Evolutionary conservation across 2,797 vertebrate genomes (phyloP).

Genomic region (Notamacropus eugenii): DNA sequence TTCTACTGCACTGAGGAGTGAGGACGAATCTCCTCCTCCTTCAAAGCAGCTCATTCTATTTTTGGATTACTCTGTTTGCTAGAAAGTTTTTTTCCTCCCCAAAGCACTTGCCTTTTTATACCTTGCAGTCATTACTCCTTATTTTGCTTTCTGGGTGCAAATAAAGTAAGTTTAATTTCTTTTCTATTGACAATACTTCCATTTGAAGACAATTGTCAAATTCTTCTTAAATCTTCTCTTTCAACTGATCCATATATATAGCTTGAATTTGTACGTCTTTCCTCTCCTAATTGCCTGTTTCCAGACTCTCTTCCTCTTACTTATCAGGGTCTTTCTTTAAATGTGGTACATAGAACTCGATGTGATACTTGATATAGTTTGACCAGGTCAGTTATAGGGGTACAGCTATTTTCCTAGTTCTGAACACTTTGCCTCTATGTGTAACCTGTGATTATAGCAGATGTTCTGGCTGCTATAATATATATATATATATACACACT

Average conservation of each 20-base stretch:
- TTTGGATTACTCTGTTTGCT: neutral
- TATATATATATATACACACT: too few relatives aligned
- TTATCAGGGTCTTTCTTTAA: neutral
- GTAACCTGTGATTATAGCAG: neutral
- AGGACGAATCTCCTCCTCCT: neutral
- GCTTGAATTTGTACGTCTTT: neutral
- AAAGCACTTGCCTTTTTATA: neutral
- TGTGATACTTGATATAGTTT: neutral
- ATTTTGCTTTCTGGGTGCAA: neutral
- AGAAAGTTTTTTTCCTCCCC: neutral
- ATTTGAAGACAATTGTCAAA: neutral
- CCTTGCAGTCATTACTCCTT: neutral
- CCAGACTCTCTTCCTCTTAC: neutral
- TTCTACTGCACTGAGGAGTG: neutral
- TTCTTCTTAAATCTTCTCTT: neutral
- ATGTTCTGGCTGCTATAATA: neutral
- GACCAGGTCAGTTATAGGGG: neutral
- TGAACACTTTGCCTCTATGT: neutral
- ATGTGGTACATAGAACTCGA: neutral
- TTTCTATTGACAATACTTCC: neutral
- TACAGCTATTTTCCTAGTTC: neutral
- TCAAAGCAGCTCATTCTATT: neutral
- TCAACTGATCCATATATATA: neutral
- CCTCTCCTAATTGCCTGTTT: neutral
- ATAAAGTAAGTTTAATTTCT: neutral